phyloP scores from a whole-genome alignment of 2,888 invertebrate species.

The Dilophus febrilis region DNA sequence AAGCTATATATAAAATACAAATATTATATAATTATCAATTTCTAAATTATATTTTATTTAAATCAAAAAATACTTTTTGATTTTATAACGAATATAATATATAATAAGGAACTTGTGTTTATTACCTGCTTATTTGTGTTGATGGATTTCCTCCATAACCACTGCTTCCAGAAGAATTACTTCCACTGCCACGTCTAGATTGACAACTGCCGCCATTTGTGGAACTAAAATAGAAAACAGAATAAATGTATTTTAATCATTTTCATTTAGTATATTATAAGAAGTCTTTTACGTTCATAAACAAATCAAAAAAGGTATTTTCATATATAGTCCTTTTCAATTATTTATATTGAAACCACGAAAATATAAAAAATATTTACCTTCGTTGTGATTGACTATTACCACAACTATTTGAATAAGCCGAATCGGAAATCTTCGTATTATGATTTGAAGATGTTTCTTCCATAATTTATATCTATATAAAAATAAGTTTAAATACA shows the following conservation, averaged over 20 bases:
- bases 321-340: no score
- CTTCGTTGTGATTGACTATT: conserved; percentile 70
- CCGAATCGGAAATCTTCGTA: conserved; percentile 60
- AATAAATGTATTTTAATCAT: conserved; percentile 8
- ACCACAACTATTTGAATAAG: conserved; percentile 64
- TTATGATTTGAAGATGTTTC: conserved; percentile 31
- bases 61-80: no score
- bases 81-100: no score
- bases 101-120: no score
- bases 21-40: neutral
- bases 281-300: neutral
- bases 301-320: neutral
- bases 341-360: no score
- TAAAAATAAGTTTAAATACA: no score
- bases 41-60: neutral
- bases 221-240: conserved; percentile 14
- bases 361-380: conserved; percentile 28
- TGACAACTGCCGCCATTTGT: conserved; percentile 51
- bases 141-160: conserved; percentile 59
- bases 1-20: neutral
- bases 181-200: conserved; percentile 54
- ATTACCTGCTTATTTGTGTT: conserved; percentile 38
- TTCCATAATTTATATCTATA: no score
- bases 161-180: conserved; percentile 63
- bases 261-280: neutral